Evolutionary conservation across 2,113 vertebrate species (phyloP).

Genomic region (Rhea pennata): DNA sequence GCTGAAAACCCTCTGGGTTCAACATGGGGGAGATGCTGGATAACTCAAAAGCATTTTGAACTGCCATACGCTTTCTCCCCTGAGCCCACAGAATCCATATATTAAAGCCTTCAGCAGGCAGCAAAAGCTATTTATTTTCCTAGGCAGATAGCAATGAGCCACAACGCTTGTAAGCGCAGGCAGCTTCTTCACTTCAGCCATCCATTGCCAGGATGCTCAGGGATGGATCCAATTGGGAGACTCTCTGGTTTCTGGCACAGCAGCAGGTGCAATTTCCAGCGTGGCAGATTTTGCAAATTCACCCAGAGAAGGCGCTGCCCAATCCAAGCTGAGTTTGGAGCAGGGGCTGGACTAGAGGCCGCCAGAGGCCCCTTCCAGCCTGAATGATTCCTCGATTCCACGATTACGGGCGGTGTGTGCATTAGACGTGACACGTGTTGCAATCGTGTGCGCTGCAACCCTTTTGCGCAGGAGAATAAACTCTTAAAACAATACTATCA

Average conservation of each 20-base stretch:
- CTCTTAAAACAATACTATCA: neutral
- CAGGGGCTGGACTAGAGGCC: neutral
- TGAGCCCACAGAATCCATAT: neutral
- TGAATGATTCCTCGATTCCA: neutral
- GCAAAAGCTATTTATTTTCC: neutral
- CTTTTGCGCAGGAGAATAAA: neutral
- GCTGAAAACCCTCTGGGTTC: neutral
- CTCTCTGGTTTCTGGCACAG: neutral
- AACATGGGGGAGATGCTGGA: neutral
- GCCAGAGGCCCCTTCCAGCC: neutral
- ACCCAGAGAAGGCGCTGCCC: neutral
- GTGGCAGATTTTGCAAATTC: neutral
- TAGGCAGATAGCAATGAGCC: neutral
- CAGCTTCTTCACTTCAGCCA: neutral
- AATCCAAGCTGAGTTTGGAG: neutral
- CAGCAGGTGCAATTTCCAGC: neutral
- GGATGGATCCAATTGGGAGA: neutral
- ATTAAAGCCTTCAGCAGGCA: neutral
- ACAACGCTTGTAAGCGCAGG: neutral
- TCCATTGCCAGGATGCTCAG: neutral
- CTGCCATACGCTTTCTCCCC: neutral
- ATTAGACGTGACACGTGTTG: fast-evolving
- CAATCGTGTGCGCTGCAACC: neutral
- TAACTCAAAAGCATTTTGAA: neutral
- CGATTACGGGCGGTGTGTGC: neutral